Conservation (phyloP, 2,113 vertebrate genomes). For the Oxyura jamaicensis region DNA sequence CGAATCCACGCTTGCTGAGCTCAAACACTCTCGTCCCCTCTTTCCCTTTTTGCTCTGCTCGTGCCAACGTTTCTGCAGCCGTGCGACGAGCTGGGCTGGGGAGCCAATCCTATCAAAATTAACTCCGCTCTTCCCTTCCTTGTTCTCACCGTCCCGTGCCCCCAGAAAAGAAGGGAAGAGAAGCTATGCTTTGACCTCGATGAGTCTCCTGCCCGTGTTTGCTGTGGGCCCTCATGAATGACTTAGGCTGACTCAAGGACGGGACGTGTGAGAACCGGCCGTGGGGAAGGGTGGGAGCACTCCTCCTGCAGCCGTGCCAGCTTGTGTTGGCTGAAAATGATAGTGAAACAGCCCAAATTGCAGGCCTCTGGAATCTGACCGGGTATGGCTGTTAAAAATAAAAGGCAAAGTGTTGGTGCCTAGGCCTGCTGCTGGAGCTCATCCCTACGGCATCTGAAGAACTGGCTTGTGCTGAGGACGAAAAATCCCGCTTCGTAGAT, state of each 20-base stretch:
- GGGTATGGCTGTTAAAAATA: not conserved
- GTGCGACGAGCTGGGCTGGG: not conserved
- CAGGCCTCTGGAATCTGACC: not conserved
- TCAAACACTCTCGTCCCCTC: not conserved
- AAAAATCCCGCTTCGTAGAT: not conserved
- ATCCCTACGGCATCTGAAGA: not conserved
- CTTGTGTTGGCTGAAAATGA: not conserved
- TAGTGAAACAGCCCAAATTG: not conserved
- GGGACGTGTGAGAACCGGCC: slow-evolving; percentile 20
- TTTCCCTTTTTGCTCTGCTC: not conserved
- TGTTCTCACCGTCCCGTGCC: not conserved
- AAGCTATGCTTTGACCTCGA: not conserved
- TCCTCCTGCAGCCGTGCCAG: not conserved
- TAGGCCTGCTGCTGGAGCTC: not conserved
- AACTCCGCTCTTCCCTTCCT: not conserved
- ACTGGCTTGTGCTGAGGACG: not conserved
- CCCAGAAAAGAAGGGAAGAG: not conserved
- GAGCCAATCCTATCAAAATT: not conserved
- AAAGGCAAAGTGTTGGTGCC: not conserved
- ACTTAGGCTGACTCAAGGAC: slow-evolving; percentile 38
- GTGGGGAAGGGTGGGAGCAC: slow-evolving; percentile 4
- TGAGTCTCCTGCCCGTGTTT: not conserved
- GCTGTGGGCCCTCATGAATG: not conserved
- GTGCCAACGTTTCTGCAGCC: not conserved
- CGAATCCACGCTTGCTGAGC: not conserved